A percentile compares a stretch with the other conserved stretches of the same genome.
Evolutionary conservation across 2,888 invertebrate species (phyloP).

Genomic region (Chrysodeixis includens): DNA sequence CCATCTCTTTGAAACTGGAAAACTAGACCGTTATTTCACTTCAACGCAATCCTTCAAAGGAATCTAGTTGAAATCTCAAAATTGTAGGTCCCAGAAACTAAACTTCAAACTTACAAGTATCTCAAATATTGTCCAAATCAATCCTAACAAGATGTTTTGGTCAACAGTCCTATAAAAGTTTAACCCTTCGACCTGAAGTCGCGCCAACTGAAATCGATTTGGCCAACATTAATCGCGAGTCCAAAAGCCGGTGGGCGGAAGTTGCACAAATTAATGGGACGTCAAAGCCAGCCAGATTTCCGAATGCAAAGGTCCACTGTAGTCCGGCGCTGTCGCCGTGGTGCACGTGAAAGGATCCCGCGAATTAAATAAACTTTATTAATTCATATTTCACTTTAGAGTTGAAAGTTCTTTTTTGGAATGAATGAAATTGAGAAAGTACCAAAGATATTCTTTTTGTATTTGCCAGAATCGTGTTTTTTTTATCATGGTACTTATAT

Average conservation of each 20-base stretch:
- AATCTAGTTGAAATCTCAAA: neutral
- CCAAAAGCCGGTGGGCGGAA: conserved; percentile 62
- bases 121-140: conserved; percentile 6
- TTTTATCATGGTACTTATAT: no score
- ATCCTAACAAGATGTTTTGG: conserved; percentile 29
- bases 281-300: conserved; percentile 74
- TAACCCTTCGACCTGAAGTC: conserved; percentile 14
- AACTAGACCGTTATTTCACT: neutral
- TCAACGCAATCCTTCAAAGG: neutral
- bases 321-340: conserved; percentile 46
- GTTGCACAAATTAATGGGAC: conserved; percentile 80
- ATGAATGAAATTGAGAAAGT: no score
- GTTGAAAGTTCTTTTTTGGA: no score
- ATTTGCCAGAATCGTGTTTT: no score
- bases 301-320: conserved; percentile 69
- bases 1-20: neutral
- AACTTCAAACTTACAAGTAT: conserved; percentile 1
- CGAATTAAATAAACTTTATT: neutral
- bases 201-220: conserved; percentile 43
- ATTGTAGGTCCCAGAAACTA: neutral
- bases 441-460: no score
- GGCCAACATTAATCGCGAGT: conserved; percentile 45
- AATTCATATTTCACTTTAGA: no score
- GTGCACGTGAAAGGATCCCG: conserved; percentile 29
- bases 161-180: conserved; percentile 28